Conservation (phyloP, 2,888 invertebrate species). For the Lycocerus yunnanus region DNA sequence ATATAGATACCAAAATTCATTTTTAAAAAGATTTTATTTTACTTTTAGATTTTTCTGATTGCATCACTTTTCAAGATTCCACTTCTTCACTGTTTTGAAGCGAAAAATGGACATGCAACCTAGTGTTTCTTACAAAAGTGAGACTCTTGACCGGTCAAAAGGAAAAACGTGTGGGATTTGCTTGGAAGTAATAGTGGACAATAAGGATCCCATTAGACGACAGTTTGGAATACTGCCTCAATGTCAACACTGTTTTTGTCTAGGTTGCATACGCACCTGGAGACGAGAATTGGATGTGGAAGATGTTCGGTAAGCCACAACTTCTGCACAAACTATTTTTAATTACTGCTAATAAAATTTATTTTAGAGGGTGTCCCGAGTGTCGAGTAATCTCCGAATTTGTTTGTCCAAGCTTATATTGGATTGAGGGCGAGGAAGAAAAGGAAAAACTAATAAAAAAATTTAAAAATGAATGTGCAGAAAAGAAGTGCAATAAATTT, state of each 20-base stretch:
- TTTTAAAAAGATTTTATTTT: background rate
- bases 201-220: constrained; percentile 67
- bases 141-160: constrained; percentile 66
- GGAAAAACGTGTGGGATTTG: constrained; percentile 86
- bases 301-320: constrained; percentile 64
- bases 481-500: constrained; percentile 84
- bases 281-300: constrained; percentile 79
- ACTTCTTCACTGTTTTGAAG: background rate
- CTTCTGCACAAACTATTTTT: background rate
- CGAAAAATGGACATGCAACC: background rate
- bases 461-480: constrained; percentile 75
- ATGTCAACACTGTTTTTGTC: constrained; percentile 84
- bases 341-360: constrained; percentile 4
- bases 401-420: constrained; percentile 81
- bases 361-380: constrained; percentile 75
- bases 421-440: constrained; percentile 82
- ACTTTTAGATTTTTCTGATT: background rate
- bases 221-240: constrained; percentile 87
- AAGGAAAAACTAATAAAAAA: constrained; percentile 76
- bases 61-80: background rate
- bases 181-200: constrained; percentile 77
- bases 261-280: constrained; percentile 84
- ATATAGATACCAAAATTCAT: too few relatives aligned
- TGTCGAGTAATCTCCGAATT: constrained; percentile 83
- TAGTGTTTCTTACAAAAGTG: background rate